Evolutionary conservation across 2,888 invertebrate species (phyloP).

Genomic region (Dryococelus australis): DNA sequence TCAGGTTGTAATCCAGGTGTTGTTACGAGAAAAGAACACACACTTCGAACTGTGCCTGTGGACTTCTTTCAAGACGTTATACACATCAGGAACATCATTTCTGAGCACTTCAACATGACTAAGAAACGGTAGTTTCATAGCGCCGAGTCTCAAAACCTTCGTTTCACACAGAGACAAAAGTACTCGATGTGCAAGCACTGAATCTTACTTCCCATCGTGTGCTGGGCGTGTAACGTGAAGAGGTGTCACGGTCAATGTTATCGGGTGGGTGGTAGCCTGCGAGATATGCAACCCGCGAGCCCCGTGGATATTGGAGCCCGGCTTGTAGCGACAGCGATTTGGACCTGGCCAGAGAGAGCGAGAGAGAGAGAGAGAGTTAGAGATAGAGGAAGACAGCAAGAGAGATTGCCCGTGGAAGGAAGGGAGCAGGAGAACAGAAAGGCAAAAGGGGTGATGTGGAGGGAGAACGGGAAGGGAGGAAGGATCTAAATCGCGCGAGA

Average conservation of each 20-base stretch:
- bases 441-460: slow-evolving; percentile 13
- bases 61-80: too few relatives aligned
- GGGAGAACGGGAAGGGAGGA: not conserved
- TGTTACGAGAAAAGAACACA: too few relatives aligned
- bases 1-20: too few relatives aligned
- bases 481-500: slow-evolving; percentile 36
- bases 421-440: not conserved
- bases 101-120: too few relatives aligned
- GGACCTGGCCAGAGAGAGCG: not conserved
- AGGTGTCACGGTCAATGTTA: slow-evolving; percentile 6
- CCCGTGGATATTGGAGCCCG: not conserved
- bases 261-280: not conserved
- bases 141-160: too few relatives aligned
- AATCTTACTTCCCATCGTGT: too few relatives aligned
- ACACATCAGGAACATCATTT: too few relatives aligned
- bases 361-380: not conserved
- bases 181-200: too few relatives aligned
- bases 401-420: slow-evolving; percentile 27
- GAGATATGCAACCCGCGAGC: not conserved
- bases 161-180: too few relatives aligned
- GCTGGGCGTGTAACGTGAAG: too few relatives aligned
- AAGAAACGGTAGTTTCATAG: too few relatives aligned
- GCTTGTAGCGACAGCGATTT: not conserved
- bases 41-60: too few relatives aligned
- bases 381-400: slow-evolving; percentile 4